Evolutionary conservation across 2,113 vertebrate genomes (phyloP).

Genomic region (Spermophilus dauricus): DNA sequence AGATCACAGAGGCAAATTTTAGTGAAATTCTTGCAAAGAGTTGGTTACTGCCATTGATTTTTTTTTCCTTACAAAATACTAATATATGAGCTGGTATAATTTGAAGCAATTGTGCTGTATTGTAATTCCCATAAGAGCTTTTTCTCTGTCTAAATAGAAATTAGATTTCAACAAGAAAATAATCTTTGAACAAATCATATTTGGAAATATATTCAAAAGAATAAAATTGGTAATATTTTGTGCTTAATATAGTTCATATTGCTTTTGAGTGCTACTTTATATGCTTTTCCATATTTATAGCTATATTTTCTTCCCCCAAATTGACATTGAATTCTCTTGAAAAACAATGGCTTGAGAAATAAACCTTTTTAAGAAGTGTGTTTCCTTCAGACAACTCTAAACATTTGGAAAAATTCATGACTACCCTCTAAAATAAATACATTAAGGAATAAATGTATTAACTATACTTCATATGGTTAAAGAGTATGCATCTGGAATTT

Average conservation of each 20-base stretch:
- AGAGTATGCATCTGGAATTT: conserved; percentile 35
- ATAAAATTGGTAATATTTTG: conserved; percentile 78
- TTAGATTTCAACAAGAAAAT: conserved; percentile 82
- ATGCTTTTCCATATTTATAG: conserved; percentile 80
- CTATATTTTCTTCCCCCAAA: conserved; percentile 77
- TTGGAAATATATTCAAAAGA: conserved; percentile 86
- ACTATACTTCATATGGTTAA: conserved; percentile 66
- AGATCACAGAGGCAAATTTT: conserved; percentile 50
- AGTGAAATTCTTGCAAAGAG: conserved; percentile 61
- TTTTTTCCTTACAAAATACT: conserved; percentile 55
- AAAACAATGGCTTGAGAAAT: conserved; percentile 84
- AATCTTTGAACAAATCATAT: conserved; percentile 80
- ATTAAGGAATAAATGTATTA: conserved; percentile 85
- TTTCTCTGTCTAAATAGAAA: conserved; percentile 73
- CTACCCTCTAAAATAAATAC: conserved; percentile 83
- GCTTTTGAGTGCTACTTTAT: conserved; percentile 68
- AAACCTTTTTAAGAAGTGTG: conserved; percentile 81
- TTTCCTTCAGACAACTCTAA: conserved; percentile 85
- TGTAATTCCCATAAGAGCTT: conserved; percentile 72
- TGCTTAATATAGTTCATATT: conserved; percentile 64
- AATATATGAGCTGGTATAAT: conserved; percentile 66
- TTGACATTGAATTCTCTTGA: conserved; percentile 86
- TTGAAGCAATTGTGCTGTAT: conserved; percentile 72
- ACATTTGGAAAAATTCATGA: conserved; percentile 86
- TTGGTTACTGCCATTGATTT: conserved; percentile 62